phyloP scores from a whole-genome alignment of 1,140 invertebrate genomes.

The Cydia fagiglandana region DNA sequence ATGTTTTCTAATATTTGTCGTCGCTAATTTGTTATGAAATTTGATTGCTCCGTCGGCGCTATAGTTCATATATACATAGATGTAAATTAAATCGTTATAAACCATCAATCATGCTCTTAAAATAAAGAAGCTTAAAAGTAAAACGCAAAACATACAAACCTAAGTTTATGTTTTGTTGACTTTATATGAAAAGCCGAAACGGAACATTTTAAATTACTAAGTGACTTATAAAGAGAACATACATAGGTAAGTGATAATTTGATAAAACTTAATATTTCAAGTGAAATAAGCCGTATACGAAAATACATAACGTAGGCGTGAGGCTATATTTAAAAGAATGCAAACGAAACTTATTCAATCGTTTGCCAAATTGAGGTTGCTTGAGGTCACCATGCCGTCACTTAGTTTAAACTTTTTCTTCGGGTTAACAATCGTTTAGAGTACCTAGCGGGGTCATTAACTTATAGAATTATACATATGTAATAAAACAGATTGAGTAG shows the following conservation, averaged over 20 bases:
- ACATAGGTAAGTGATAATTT: no score
- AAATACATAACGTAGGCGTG: background rate
- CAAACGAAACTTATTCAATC: background rate
- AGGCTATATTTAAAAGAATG: background rate
- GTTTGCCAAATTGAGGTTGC: slow-evolving; percentile 20
- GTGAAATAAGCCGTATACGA: background rate
- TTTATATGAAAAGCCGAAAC: no score
- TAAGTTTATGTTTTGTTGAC: no score
- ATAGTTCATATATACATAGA: background rate
- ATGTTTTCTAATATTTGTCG: background rate
- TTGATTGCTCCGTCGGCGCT: background rate
- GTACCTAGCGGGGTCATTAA: background rate
- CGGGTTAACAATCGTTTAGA: background rate
- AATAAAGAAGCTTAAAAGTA: no score
- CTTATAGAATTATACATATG: background rate
- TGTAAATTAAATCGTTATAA: no score
- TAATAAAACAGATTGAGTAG: no score
- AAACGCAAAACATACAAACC: no score
- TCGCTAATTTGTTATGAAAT: background rate
- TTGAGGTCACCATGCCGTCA: slow-evolving; percentile 6
- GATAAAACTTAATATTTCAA: background rate
- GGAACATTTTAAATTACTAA: no score
- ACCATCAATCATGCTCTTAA: no score
- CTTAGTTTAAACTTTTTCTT: slow-evolving; percentile 9
- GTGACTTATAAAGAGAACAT: background rate